A percentile compares a stretch with the other conserved stretches of the same genome.
Evolutionary conservation across 2,113 vertebrate genomes (phyloP).

Genomic region (Mesitornis unicolor): DNA sequence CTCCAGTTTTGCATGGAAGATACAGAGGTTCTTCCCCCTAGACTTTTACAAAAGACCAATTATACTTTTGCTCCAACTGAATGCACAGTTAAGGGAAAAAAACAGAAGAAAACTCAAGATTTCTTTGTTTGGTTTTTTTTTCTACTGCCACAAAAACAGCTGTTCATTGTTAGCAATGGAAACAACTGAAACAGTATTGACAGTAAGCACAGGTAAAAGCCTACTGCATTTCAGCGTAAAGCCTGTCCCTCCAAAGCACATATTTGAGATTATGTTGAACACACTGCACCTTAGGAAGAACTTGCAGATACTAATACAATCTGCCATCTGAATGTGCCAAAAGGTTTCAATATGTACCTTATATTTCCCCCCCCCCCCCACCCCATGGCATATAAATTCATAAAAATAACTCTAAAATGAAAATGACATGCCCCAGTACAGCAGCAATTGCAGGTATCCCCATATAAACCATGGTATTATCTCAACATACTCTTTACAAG

Average conservation of each 20-base stretch:
- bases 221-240: background rate
- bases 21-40: background rate
- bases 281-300: background rate
- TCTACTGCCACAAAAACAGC: background rate
- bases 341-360: background rate
- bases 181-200: background rate
- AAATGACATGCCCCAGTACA: background rate
- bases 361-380: too few species aligned
- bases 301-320: background rate
- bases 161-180: background rate
- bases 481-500: background rate
- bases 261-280: background rate
- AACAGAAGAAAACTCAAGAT: fast-evolving
- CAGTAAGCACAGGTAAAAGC: background rate
- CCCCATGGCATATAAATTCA: background rate
- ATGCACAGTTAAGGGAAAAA: background rate
- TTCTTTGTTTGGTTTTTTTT: background rate
- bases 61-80: background rate
- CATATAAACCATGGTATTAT: background rate
- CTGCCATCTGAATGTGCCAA: background rate
- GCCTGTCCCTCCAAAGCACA: background rate
- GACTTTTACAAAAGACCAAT: background rate
- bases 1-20: background rate
- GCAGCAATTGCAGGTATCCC: background rate
- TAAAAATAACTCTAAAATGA: background rate